Evolutionary conservation across 2,113 vertebrate species (phyloP).

Genomic region (Halichoerus grypus): DNA sequence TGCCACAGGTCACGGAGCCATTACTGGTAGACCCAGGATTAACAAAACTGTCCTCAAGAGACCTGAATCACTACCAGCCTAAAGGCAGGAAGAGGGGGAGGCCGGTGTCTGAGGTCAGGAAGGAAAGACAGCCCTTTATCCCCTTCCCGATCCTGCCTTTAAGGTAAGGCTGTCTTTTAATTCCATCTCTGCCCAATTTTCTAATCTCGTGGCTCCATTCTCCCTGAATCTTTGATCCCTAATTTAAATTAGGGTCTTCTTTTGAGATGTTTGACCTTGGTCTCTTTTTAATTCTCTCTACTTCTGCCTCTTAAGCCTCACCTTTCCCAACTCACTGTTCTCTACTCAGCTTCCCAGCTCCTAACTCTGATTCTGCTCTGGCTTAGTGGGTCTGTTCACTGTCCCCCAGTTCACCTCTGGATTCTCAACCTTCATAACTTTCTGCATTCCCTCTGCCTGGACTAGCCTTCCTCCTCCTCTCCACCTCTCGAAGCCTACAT

Average conservation of each 20-base stretch:
- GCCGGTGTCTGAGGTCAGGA: not conserved
- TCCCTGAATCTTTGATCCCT: not conserved
- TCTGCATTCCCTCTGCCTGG: not conserved
- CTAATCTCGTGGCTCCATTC: not conserved
- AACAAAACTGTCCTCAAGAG: conserved; percentile 18
- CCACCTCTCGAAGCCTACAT: not conserved
- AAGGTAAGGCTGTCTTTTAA: not conserved
- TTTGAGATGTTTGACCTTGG: not conserved
- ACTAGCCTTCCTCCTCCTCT: not conserved
- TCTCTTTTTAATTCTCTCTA: not conserved
- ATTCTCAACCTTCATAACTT: not conserved
- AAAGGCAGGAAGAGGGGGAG: not conserved
- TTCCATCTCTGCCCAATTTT: not conserved
- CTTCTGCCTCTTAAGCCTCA: not conserved
- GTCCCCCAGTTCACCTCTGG: not conserved
- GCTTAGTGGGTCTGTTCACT: not conserved
- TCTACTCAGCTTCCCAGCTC: not conserved
- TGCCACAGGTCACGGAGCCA: not conserved
- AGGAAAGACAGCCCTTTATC: not conserved
- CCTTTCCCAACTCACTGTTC: not conserved
- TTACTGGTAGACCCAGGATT: not conserved
- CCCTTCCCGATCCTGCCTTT: not conserved
- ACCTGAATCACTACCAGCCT: not conserved
- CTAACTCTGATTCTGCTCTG: not conserved
- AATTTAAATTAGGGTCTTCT: conserved; percentile 10